Conservation (phyloP, 1,140 invertebrate species). For the Atta colombica region DNA sequence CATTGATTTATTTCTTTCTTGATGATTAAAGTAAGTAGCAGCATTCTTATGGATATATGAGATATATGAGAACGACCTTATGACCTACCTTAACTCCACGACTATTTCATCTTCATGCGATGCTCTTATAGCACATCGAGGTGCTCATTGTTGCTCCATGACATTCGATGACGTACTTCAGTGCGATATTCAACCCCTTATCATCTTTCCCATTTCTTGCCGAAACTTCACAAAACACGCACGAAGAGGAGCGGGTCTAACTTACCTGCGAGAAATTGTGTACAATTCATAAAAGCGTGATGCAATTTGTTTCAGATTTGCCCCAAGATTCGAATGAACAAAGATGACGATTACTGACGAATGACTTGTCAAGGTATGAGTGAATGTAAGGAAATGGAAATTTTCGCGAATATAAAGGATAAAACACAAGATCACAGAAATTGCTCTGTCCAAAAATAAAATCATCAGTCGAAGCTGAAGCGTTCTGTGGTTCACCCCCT, state of each 20-base stretch:
- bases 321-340: neutral
- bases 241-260: neutral
- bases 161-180: neutral
- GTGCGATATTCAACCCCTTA: constrained; percentile 20
- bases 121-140: neutral
- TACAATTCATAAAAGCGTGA: neutral
- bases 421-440: neutral
- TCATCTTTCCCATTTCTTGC: neutral
- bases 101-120: constrained; percentile 24
- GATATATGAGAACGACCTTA: neutral
- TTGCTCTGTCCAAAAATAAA: constrained; percentile 13
- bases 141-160: neutral
- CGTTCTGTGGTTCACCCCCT: constrained; percentile 77
- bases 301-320: neutral
- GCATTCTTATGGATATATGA: neutral
- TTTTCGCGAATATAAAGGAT: neutral
- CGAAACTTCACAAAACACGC: constrained; percentile 28
- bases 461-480: constrained; percentile 45
- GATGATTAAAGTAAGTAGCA: constrained; percentile 45
- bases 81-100: constrained; percentile 14
- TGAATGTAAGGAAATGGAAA: neutral
- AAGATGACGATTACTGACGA: neutral
- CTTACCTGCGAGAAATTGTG: constrained; percentile 55
- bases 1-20: neutral
- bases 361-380: neutral